These are phyloP conservation scores for Cotesia glomerata DNA, from an alignment of 1,140 invertebrate genomes.

Conservation along the genomic window DNA sequence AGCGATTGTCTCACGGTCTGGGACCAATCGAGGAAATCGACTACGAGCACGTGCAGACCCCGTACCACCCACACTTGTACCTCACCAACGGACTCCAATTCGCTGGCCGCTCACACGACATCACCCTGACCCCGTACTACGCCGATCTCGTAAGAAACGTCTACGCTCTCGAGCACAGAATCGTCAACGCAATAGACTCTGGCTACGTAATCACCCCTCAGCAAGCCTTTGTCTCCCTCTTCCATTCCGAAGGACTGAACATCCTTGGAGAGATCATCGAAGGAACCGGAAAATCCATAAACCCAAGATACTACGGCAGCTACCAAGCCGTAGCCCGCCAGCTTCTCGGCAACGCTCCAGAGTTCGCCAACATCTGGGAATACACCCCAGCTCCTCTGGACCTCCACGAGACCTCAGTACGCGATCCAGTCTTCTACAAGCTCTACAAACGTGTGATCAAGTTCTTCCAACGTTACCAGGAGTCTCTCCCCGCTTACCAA, in stretches of 20 bases:
- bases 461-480: constrained; percentile 64
- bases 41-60: constrained; percentile 64
- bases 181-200: constrained; percentile 70
- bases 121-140: constrained; percentile 63
- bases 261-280: constrained; percentile 64
- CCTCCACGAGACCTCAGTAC: constrained; percentile 56
- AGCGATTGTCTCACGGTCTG: constrained; percentile 62
- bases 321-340: constrained; percentile 66
- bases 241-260: constrained; percentile 58
- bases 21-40: constrained; percentile 54
- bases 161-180: constrained; percentile 66
- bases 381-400: constrained; percentile 61
- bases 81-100: constrained; percentile 70
- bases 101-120: constrained; percentile 66
- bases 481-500: constrained; percentile 68
- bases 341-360: constrained; percentile 62
- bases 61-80: constrained; percentile 69
- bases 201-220: constrained; percentile 67
- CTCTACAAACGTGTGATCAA: constrained; percentile 60
- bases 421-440: constrained; percentile 66
- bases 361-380: constrained; percentile 50
- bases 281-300: constrained; percentile 57
- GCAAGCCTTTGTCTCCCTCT: constrained; percentile 53
- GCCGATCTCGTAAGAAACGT: constrained; percentile 59
- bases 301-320: constrained; percentile 66